Conservation (phyloP, 1,140 invertebrate species). For the Monomorium pharaonis region DNA sequence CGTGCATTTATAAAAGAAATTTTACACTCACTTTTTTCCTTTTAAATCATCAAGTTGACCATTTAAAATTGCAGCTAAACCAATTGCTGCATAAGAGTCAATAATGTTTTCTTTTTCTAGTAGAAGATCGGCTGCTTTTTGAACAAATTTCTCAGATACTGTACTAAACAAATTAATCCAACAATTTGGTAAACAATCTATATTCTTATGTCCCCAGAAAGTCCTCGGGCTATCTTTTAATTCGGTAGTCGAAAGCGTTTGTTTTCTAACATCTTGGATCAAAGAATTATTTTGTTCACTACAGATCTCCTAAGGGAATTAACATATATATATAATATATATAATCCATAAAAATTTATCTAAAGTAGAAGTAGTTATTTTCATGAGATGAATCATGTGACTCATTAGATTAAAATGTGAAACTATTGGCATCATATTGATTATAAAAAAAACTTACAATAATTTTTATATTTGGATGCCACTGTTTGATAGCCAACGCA, state of each 20-base stretch:
- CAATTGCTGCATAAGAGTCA: neutral
- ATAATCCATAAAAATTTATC: too few relatives aligned
- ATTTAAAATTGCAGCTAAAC: neutral
- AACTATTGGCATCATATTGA: neutral
- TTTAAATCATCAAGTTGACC: neutral
- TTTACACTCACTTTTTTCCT: neutral
- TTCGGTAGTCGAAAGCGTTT: too few relatives aligned
- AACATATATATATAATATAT: too few relatives aligned
- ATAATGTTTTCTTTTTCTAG: neutral
- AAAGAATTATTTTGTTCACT: too few relatives aligned
- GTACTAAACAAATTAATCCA: neutral
- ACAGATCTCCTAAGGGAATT: too few relatives aligned
- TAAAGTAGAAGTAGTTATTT: neutral
- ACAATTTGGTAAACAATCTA: neutral
- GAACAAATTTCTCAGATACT: neutral
- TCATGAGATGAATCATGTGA: neutral
- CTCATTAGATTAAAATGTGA: neutral
- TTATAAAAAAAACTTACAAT: neutral
- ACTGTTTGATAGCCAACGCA: neutral
- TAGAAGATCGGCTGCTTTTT: neutral
- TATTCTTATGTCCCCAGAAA: too few relatives aligned
- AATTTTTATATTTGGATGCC: neutral
- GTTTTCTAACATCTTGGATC: too few relatives aligned
- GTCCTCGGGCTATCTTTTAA: too few relatives aligned
- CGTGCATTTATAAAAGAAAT: neutral